Base-by-base conservation (phyloP, 37 sponge, comb jelly and placozoan genomes). In the Tethya wilhelma region DNA sequence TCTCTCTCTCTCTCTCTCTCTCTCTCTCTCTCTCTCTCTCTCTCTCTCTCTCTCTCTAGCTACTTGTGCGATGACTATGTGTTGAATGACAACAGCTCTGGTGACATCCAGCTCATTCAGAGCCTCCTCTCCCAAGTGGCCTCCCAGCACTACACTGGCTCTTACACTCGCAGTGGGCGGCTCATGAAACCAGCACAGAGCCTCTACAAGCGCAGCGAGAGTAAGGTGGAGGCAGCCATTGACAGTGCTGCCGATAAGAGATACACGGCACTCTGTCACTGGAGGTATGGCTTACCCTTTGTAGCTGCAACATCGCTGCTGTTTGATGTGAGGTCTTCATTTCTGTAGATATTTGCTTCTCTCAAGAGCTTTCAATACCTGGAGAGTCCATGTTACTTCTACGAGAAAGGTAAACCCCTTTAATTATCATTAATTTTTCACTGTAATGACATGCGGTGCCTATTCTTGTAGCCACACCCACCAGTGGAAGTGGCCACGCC, bases 11-110 rank as follows among this genome's bases (percentile, higher is more conserved):
- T n/a, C n/a, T n/a, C n/a, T n/a, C n/a, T n/a, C n/a, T n/a, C n/a
- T n/a, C n/a, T n/a, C n/a, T n/a, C n/a, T n/a, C n/a, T n/a, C n/a
- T n/a, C n/a, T n/a, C n/a, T n/a, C n/a, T n/a, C n/a, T n/a, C n/a
- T n/a, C n/a, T n/a, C n/a, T n/a, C n/a, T n/a, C n/a, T n/a, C n/a
- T n/a, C n/a, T n/a, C n/a, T n/a, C n/a, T 14, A 89, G 89, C 66
- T 89, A 82, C 49, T 38, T 78, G 53, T 89, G 89, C 53, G 79
- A 82, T 46, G 78, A 82, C 37, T 77, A 82, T 67, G 63, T 89
- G 31, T 38, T 78, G 38, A 71, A 69, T 37, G 89, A 89, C 73
- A 82, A 73, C 45, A 19, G 25, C 1, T 19, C 41, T 11, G 73
- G 84, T 5, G 89, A 89, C 56, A 57, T 89, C 23, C 45, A 37